Base-by-base conservation (phyloP, 2,888 invertebrate species). In the Eugnorisma glareosa region DNA sequence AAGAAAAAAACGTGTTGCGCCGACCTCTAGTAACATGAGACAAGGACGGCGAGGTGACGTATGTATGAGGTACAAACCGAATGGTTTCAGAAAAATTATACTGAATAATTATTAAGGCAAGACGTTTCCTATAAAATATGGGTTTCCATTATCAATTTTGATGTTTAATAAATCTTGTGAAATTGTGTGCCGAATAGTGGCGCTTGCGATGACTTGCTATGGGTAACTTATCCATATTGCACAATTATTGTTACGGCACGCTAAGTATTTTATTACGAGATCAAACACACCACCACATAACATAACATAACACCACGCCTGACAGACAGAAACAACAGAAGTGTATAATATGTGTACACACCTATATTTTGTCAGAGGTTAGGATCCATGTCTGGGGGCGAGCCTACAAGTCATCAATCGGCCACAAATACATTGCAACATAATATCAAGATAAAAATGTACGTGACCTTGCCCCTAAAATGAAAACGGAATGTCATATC, bases 71-170 rank as follows among this genome's bases (percentile, higher is more conserved):
- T 6, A 18, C 15, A 72, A 40, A 73, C 13, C 1, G 8, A 45
- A 24, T 74, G 5, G 11, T 75, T 28, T 37, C 31, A 21, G 18
- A 31, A 59, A n/a, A 61, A 61, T 6, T 48, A n/a, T 40, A n/a
- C 76, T 48, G 11, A 61, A 76, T 40, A 75, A 76, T 61, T 15
- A 76, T 61, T 15, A 48, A 76, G 10, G 2, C 13, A 21, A 21
- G 37, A 21, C 13, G 2, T 48, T 61, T 48, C 11, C 10, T 28
- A 37, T 10, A 15, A 48, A 61, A 76, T 48, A 31, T 75, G 37
- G 45, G n/a, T 48, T n/a, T 31, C 18, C 54, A 7, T 37, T 75
- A 59, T n/a, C n/a, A 24, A 13, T 24, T 31, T 54, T 51, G 24
- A 57, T 37, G 57, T 75, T 75, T 73, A 28, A 73, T 51, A 28